Base-by-base conservation (phyloP, 2,888 invertebrate genomes). In the Itoplectis maculator region DNA sequence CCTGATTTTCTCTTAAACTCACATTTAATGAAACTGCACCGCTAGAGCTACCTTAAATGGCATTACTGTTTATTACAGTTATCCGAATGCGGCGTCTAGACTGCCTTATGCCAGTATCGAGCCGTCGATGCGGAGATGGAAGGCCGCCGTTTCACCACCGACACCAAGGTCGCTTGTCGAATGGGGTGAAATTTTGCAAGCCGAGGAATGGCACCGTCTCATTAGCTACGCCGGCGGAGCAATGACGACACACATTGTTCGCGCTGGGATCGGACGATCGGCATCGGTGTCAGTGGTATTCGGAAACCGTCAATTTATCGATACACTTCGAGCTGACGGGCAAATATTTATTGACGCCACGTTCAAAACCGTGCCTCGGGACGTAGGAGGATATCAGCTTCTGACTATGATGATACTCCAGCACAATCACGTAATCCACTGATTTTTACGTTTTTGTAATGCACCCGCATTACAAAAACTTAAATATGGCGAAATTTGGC, bases 281-380 rank as follows among this genome's bases (percentile, higher is more conserved):
- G 45, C 45, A 13, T 56, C 56, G 20, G 23, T 11, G 29, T 70
- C 70, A 3, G 35, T 70, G 11, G 54, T 70, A 2, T 70, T 70
- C 35, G 51, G 29, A 15, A 51, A 70, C 20, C 20, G 7, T 23
- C n/a, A 70, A 8, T 70, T 51, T 20, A 70, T 70, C 11, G 8
- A 7, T n/a, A 13, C 11, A 20, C 9, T 70, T 13, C 8, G 49
- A n/a, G 47, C 15, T 13, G 20, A 29, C 23, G 23, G 49, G 4
- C 51, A 69, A 18, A n/a, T 69, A 6, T 69, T 69, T 23, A 15
- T 69, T 9, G 69, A 69, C 18, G 69, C 69, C 9, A 69, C 69
- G n/a, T 69, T 49, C 23, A 69, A 69, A 18, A 54, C 54, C 23
- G 69, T 69, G 20, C 69, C 69, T 5, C 29, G 51, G 2, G 20